Evolutionary conservation across 1,140 invertebrate genomes (phyloP).

Genomic region (Drosophila equinoxialis): DNA sequence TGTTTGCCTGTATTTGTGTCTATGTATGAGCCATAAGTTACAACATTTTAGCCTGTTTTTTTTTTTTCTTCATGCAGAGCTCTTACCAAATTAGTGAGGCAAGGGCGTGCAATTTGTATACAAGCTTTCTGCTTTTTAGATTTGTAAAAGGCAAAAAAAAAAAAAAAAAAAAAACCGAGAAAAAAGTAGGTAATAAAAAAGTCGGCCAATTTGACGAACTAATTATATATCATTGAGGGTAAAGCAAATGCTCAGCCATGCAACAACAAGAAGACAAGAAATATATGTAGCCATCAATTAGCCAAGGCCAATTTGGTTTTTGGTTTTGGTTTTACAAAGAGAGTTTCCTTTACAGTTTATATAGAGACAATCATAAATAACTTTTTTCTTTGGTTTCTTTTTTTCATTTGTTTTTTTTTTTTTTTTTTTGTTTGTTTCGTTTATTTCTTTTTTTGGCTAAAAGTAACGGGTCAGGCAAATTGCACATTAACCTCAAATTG

Average conservation of each 20-base stretch:
- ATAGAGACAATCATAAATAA: constrained; percentile 33
- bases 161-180: neutral
- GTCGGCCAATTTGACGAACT: constrained; percentile 53
- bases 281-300: constrained; percentile 52
- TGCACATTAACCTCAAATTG: constrained; percentile 65
- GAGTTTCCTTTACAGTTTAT: constrained; percentile 19
- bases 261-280: constrained; percentile 33
- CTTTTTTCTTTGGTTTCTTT: constrained; percentile 3
- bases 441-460: neutral
- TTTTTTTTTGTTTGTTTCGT: neutral
- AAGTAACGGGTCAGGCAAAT: constrained; percentile 20
- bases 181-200: constrained; percentile 5
- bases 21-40: constrained; percentile 50
- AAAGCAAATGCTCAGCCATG: constrained; percentile 41
- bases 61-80: constrained; percentile 27
- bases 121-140: constrained; percentile 24
- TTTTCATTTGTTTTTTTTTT: neutral
- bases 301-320: constrained; percentile 41
- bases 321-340: neutral
- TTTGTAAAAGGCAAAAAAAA: constrained; percentile 28
- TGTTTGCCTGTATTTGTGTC: constrained; percentile 4
- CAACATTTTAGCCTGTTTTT: constrained; percentile 34
- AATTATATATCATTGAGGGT: constrained; percentile 71
- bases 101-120: constrained; percentile 56
- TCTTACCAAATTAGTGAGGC: constrained; percentile 64